phyloP scores from a whole-genome alignment of 2,113 vertebrate species.

The Silurus glanis region DNA sequence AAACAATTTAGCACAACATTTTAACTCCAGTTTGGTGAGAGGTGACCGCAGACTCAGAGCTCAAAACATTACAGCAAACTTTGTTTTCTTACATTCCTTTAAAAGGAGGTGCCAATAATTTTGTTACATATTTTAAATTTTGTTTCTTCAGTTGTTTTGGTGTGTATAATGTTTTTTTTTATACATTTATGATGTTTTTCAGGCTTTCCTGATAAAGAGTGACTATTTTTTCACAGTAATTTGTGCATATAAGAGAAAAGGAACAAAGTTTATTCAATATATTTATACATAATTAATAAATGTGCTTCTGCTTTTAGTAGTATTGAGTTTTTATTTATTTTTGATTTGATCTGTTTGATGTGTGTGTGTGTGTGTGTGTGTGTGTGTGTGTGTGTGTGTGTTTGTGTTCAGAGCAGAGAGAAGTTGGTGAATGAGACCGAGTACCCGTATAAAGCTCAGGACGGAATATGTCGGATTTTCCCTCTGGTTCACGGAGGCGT shows the following conservation, averaged over 20 bases:
- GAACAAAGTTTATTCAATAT: not conserved
- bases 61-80: too few relatives aligned
- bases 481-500: constrained; percentile 72
- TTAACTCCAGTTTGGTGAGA: too few relatives aligned
- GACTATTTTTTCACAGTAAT: not conserved
- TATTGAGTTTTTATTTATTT: not conserved
- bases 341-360: not conserved
- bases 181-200: not conserved
- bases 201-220: not conserved
- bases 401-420: constrained; percentile 71
- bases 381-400: not conserved
- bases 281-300: not conserved
- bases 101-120: not conserved
- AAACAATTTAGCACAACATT: too few relatives aligned
- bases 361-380: not conserved
- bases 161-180: not conserved
- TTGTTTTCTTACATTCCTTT: too few relatives aligned
- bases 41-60: too few relatives aligned
- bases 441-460: constrained; percentile 82
- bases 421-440: constrained; percentile 81
- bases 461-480: constrained; percentile 83
- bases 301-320: not conserved
- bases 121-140: not conserved
- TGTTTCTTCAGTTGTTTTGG: not conserved
- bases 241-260: not conserved